A percentile compares a stretch with the other conserved stretches of the same genome.
Conservation (phyloP, 2,888 invertebrate species). For the Trypoxylon attenuatum region DNA sequence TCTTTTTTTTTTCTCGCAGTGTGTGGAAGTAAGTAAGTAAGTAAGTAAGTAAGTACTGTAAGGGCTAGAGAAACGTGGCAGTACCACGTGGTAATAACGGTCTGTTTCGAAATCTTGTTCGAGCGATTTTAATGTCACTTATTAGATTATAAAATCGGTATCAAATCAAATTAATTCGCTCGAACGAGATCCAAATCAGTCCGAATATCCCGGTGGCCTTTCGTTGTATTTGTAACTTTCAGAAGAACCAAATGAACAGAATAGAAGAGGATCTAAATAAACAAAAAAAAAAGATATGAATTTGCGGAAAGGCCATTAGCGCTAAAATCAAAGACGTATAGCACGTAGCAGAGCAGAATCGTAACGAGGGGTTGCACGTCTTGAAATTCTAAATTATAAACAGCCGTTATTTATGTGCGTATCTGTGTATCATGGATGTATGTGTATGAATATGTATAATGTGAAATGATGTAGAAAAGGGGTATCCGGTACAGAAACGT, state of each 20-base stretch:
- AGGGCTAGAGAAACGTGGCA: too few species aligned
- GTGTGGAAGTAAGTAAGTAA: too few species aligned
- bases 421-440: background rate
- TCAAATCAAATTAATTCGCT: too few species aligned
- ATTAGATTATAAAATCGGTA: too few species aligned
- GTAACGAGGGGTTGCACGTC: conserved; percentile 29
- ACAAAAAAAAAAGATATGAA: conserved; percentile 6
- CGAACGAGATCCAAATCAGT: background rate
- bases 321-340: conserved; percentile 38
- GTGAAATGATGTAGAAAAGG: too few species aligned
- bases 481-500: background rate
- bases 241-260: conserved; percentile 5
- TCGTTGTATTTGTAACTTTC: too few species aligned
- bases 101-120: too few species aligned
- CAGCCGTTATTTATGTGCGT: background rate
- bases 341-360: conserved; percentile 47
- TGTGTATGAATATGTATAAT: background rate
- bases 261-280: conserved; percentile 15
- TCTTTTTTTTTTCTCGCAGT: too few species aligned
- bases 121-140: too few species aligned
- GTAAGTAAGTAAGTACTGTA: too few species aligned
- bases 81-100: too few species aligned
- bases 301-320: conserved; percentile 47
- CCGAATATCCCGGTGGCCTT: too few species aligned
- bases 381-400: conserved; percentile 8